Evolutionary conservation across 2,113 vertebrate species (phyloP).

Genomic region (Campylomormyrus numenius): DNA sequence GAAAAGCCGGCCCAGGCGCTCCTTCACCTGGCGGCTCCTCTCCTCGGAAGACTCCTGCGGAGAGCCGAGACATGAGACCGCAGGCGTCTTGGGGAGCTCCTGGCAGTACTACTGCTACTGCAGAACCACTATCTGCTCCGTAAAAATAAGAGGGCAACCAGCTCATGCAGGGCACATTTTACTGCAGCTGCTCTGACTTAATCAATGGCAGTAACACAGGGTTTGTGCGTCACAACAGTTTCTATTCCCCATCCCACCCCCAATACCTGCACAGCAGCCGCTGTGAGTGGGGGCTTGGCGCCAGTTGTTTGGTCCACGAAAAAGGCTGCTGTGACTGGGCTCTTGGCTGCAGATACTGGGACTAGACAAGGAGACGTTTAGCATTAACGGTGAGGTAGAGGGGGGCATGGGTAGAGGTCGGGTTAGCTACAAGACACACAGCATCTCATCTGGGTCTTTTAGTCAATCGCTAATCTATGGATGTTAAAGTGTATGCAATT

Average conservation of each 20-base stretch:
- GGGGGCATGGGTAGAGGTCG: background rate
- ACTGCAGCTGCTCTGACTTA: background rate
- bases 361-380: slow-evolving; percentile 18
- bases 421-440: background rate
- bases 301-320: slow-evolving; percentile 19
- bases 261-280: slow-evolving; percentile 44
- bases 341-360: slow-evolving; percentile 37
- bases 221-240: background rate
- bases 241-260: background rate
- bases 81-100: background rate
- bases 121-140: background rate
- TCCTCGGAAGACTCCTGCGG: slow-evolving; percentile 75
- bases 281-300: slow-evolving; percentile 35
- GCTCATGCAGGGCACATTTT: background rate
- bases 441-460: background rate
- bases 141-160: background rate
- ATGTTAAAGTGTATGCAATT: background rate
- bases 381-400: background rate
- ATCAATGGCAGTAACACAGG: background rate
- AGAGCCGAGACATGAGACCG: slow-evolving; percentile 21
- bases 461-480: background rate
- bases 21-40: slow-evolving; percentile 71
- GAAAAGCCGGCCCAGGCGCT: slow-evolving; percentile 75
- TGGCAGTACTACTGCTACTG: background rate
- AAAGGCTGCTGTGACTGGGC: slow-evolving; percentile 33